Base-by-base conservation (phyloP, 1,140 invertebrate genomes). In the Diabrotica virgifera region DNA sequence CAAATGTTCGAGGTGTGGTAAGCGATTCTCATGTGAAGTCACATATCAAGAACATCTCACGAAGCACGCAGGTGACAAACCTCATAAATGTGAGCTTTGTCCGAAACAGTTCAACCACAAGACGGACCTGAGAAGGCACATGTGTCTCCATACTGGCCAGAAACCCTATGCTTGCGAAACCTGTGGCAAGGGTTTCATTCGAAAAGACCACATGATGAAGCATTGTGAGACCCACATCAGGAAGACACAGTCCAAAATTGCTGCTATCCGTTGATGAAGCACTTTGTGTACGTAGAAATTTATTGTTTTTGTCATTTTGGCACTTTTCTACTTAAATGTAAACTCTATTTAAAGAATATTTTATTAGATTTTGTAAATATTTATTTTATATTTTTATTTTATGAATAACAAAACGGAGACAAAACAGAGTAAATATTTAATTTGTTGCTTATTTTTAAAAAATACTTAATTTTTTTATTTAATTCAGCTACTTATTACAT, bases 161-260 rank as follows among this genome's bases (percentile, higher is more conserved):
- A 93, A 92, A 75, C 93, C 93, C 10, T 94, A 90, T 77, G 81
- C 85, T 54, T 96, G 94, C 81, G 83, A 86, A 61, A 85, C 85
- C 40, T 96, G 94, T 76, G 85, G 86, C 53, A 97, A 96, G 80
- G 91, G 92, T 24, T 96, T 96, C 79, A 95, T 94, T 68, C 86
- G 95, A 58, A 94, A 95, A 78, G 95, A 97, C 79, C 95, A 97
- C 79, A 92, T 97, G 90, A 85, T 93, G 63, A 97, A 97, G 79
- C 95, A 97, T 80, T 83, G 86, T 60, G 90, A 93, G 61, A 97
- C 93, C 24, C 95, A 97, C 79, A 84, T 54, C n/a, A 72, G 65
- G 40, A 76, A 73, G 54, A 62, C 64, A 10, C 60, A 69, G 53
- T 62, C 61, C 14, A 76, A 75, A 63, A 24, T 68, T 12, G 56